These are phyloP conservation scores for Mormyrus lacerda DNA, from an alignment of 2,113 vertebrate genomes.

Conservation along the genomic window DNA sequence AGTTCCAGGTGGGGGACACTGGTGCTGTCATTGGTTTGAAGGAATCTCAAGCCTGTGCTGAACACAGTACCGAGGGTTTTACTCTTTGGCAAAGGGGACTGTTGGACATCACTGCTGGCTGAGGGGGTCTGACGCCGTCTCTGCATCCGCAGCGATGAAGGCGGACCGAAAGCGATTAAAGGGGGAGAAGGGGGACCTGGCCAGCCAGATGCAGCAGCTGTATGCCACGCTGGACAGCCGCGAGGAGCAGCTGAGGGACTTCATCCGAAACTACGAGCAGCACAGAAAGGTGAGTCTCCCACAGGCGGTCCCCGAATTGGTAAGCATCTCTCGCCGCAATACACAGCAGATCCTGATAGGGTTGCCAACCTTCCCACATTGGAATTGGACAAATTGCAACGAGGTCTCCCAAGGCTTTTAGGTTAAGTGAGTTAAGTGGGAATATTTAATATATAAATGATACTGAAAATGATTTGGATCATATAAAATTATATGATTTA, in stretches of 20 bases:
- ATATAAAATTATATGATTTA: background rate
- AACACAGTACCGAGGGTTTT: background rate
- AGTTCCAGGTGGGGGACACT: background rate
- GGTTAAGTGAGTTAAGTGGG: background rate
- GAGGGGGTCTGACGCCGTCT: slow-evolving; percentile 3
- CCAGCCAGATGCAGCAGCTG: slow-evolving; percentile 84
- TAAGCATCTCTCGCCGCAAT: background rate
- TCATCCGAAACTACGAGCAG: slow-evolving; percentile 82
- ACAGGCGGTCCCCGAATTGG: background rate
- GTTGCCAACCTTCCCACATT: background rate
- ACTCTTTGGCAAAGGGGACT: background rate
- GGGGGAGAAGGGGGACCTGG: slow-evolving; percentile 74
- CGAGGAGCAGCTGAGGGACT: slow-evolving; percentile 77
- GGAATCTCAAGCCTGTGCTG: background rate
- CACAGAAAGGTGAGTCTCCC: slow-evolving; percentile 68
- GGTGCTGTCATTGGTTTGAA: background rate
- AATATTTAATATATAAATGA: background rate
- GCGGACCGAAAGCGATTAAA: slow-evolving; percentile 78
- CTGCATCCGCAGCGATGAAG: slow-evolving; percentile 69
- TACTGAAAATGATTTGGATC: background rate
- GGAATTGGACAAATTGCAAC: background rate
- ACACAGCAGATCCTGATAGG: background rate
- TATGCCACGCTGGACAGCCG: slow-evolving; percentile 79
- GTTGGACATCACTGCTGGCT: background rate
- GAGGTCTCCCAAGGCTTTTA: no score